A percentile compares a stretch with the other conserved stretches of the same genome.
Conservation (phyloP, 2,888 invertebrate genomes). For the Eudasyphora cyanicolor region DNA sequence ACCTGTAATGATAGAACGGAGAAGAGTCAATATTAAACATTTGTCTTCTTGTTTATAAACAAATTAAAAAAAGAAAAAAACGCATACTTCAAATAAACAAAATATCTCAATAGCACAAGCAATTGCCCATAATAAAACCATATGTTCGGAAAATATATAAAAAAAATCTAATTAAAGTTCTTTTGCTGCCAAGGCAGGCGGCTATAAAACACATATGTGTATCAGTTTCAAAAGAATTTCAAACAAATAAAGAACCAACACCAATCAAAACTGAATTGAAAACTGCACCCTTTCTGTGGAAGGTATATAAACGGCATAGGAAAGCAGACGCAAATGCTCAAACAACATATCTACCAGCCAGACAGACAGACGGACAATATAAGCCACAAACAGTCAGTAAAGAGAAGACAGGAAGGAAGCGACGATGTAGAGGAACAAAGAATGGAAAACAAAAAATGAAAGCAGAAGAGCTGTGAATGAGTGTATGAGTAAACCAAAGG, state of each 20-base stretch:
- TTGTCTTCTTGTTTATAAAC: not conserved
- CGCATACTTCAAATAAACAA: not conserved
- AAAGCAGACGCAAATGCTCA: not conserved
- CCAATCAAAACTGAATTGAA: not conserved
- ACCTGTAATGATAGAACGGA: constrained; percentile 57
- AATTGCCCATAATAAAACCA: constrained; percentile 48
- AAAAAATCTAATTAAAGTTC: not conserved
- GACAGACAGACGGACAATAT: not conserved
- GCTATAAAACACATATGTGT: constrained; percentile 25
- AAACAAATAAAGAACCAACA: not conserved
- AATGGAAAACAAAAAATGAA: not conserved
- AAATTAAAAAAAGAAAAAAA: not conserved
- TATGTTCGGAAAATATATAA: constrained; percentile 33
- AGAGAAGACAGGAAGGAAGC: not conserved
- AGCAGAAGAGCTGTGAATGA: not conserved
- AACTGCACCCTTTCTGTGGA: not conserved
- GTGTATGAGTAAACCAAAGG: constrained; percentile 6
- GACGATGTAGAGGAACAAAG: not conserved
- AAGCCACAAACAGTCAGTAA: not conserved
- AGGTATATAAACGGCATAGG: constrained; percentile 2
- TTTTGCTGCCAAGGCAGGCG: not conserved
- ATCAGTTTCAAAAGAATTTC: constrained; percentile 16
- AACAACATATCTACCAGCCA: not conserved
- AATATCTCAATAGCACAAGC: not conserved
- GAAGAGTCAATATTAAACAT: constrained; percentile 25